Evolutionary conservation across 64 coral and sea anemone species (phyloP), one percentile per base, ranked within the genome.

Genomic region (Stichodactyla helianthus): DNA sequence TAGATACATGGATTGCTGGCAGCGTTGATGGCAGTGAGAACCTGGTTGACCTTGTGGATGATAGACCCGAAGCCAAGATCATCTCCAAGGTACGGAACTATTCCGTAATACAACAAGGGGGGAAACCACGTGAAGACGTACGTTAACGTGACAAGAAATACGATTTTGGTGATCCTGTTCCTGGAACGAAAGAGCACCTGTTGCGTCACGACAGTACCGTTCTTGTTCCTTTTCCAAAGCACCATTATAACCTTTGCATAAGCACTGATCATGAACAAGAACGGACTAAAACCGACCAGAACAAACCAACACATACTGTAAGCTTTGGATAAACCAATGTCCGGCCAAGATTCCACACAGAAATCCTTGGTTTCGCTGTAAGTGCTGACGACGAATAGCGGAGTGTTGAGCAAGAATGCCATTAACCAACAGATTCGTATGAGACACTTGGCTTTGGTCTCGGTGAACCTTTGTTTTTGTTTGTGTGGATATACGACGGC

Each of bases 1-100:
- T 90, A 90, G 50, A 90, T 85, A 22, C 68, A 60, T 0, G 89
- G 89, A 51, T 90, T 90, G 50, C 52, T 20, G 2, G 89, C 18
- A 53, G 61, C 71, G 52, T 90, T 90, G 19, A 59, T 50, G n/a
- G 81, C 31, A 10, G 80, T 79, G n/a, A 85, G 56, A 12, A 86
- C 51, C 50, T 20, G 60, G 9, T 86, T 64, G 13, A 60, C 18
- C 18, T 9, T n/a, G 18, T 60, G 16, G 5, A 57, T 22, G 11
- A 83, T 74, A 6, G 89, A 90, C 6, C 79, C 56, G 2, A 78
- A 13, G 16, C 64, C 51, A 19, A 85, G 17, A 54, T 54, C 7
- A 53, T 90, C 64, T 4, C 82, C 82, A 6, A 55, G 53, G 82
- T 70, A 78, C 6, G 56, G 59, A 6, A 55, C 54, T 10, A 90